phyloP scores from a whole-genome alignment of 2,113 vertebrate genomes.

The Cepphus grylle region DNA sequence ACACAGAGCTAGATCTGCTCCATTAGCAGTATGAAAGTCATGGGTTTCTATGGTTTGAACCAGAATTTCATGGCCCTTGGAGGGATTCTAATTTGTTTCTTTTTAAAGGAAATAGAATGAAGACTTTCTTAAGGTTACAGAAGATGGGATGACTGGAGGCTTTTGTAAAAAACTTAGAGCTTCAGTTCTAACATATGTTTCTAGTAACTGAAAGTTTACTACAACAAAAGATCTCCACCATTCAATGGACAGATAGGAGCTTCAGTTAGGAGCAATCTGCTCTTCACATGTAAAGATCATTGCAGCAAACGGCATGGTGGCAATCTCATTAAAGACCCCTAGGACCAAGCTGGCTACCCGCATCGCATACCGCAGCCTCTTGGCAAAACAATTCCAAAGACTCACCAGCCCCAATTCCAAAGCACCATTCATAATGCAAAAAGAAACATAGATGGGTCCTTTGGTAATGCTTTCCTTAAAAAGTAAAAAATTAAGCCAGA shows the following conservation, averaged over 20 bases:
- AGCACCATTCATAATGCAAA: background rate
- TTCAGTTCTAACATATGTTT: background rate
- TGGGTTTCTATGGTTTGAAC: background rate
- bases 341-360: background rate
- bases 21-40: rapidly evolving
- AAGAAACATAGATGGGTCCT: background rate
- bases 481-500: background rate
- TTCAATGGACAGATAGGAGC: background rate
- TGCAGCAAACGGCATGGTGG: background rate
- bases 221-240: background rate
- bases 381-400: background rate
- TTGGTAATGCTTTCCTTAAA: background rate
- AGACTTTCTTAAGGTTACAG: background rate
- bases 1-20: background rate
- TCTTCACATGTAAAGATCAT: background rate
- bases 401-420: background rate
- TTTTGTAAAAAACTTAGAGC: background rate
- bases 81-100: background rate
- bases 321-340: background rate
- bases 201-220: background rate
- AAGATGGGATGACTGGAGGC: background rate
- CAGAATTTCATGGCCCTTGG: background rate
- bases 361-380: background rate
- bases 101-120: rapidly evolving
- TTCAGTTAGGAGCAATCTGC: background rate